Conservation (phyloP, 2,888 invertebrate species). For the Nowickia ferox region DNA sequence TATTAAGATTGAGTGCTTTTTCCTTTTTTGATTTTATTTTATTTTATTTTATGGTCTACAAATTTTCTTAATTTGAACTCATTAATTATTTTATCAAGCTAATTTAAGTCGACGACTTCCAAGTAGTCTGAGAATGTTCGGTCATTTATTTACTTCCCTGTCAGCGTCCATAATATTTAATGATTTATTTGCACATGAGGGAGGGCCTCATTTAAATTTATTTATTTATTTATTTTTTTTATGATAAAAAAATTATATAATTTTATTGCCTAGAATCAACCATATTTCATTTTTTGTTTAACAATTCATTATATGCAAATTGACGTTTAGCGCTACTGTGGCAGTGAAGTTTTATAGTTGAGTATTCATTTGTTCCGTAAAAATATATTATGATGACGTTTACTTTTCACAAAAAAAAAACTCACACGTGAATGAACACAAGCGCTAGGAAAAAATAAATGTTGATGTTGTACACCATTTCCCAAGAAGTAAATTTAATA, state of each 20-base stretch:
- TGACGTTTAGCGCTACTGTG: conserved; percentile 39
- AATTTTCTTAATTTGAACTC: too few species aligned
- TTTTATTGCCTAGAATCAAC: conserved; percentile 5
- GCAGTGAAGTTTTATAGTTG: conserved; percentile 4
- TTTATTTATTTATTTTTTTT: conserved; percentile 1
- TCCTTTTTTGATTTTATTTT: too few species aligned
- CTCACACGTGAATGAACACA: conserved; percentile 52
- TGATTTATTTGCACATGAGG: conserved; percentile 21
- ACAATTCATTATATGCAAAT: conserved; percentile 63
- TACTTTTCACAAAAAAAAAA: conserved; percentile 27
- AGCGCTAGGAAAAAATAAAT: neutral
- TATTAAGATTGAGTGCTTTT: too few species aligned
- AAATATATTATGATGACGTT: conserved; percentile 32
- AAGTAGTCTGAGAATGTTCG: too few species aligned
- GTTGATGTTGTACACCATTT: conserved; percentile 10
- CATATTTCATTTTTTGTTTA: conserved; percentile 46
- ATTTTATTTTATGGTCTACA: too few species aligned
- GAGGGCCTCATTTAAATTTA: neutral
- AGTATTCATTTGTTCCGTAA: neutral
- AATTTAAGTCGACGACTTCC: too few species aligned
- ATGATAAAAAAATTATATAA: neutral
- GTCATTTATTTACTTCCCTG: neutral
- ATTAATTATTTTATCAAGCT: too few species aligned
- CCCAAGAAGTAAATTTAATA: neutral
- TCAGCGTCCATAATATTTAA: conserved; percentile 5